A percentile compares a stretch with the other conserved stretches of the same genome.
Conservation (phyloP, 2,113 vertebrate species). For the Mionectes macconnelli region DNA sequence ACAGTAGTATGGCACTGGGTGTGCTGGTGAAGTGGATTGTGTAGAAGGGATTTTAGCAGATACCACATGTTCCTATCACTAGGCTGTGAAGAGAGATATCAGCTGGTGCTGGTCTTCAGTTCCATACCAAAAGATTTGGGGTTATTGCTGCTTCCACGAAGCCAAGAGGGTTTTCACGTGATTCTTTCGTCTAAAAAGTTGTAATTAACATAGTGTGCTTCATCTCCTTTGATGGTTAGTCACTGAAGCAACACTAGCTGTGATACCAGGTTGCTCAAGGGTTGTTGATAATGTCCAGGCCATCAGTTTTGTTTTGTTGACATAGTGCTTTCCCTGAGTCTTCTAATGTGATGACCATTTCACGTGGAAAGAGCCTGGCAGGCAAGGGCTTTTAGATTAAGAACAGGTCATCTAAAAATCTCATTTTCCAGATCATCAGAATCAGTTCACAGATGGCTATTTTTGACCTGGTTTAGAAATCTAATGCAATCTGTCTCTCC, state of each 20-base stretch:
- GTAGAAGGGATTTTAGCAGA: neutral
- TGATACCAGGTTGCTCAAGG: neutral
- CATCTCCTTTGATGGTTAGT: neutral
- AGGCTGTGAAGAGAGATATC: neutral
- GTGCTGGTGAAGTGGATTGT: neutral
- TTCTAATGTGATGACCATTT: neutral
- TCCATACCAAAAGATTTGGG: neutral
- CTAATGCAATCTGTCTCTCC: neutral
- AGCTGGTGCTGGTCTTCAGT: neutral
- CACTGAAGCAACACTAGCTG: neutral
- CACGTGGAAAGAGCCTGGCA: neutral
- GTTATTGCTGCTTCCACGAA: neutral
- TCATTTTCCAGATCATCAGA: slow-evolving; percentile 24
- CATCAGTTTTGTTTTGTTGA: neutral
- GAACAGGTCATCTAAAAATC: slow-evolving; percentile 38
- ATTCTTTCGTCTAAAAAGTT: neutral
- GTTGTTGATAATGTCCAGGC: neutral
- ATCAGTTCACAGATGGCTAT: slow-evolving; percentile 20
- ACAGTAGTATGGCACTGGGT: too few species aligned
- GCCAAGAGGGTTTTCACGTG: neutral
- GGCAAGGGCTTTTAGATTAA: slow-evolving; percentile 32
- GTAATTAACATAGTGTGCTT: neutral
- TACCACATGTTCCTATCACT: neutral
- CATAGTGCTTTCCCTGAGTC: neutral
- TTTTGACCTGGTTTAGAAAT: slow-evolving; percentile 51